These are phyloP conservation scores for Crepidodera aurea DNA, from an alignment of 2,888 invertebrate genomes.

Conservation along the genomic window DNA sequence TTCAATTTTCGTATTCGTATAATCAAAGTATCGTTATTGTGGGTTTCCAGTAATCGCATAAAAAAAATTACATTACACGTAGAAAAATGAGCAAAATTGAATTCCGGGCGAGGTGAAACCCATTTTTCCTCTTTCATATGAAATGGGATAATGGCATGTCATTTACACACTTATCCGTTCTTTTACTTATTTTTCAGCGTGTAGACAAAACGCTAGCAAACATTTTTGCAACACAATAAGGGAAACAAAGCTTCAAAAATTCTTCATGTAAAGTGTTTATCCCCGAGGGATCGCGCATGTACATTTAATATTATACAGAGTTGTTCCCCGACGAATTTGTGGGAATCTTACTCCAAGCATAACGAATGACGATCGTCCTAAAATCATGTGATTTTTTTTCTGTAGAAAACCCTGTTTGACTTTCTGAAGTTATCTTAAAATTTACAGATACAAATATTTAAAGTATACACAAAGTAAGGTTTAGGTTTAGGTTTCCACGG, in stretches of 20 bases:
- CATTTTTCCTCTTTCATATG: background rate
- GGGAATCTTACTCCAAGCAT: too few species aligned
- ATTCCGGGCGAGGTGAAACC: background rate
- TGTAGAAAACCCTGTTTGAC: too few species aligned
- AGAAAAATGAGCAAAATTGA: background rate
- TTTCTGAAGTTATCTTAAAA: too few species aligned
- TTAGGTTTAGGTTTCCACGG: too few species aligned
- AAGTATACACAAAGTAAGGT: too few species aligned
- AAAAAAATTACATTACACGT: background rate
- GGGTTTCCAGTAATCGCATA: background rate
- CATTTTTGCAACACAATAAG: background rate
- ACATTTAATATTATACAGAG: too few species aligned
- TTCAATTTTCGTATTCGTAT: too few species aligned
- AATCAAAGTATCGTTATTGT: background rate
- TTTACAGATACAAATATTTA: too few species aligned
- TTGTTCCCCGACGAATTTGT: too few species aligned
- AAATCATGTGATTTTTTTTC: too few species aligned
- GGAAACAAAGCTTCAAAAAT: background rate
- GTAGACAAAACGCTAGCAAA: background rate
- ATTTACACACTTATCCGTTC: slow-evolving; percentile 1
- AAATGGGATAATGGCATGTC: background rate
- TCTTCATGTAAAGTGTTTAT: background rate
- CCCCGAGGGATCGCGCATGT: too few species aligned
- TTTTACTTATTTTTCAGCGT: background rate
- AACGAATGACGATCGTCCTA: too few species aligned